Base-by-base conservation (phyloP, 1,140 invertebrate species). In the Drosophila funebris region DNA sequence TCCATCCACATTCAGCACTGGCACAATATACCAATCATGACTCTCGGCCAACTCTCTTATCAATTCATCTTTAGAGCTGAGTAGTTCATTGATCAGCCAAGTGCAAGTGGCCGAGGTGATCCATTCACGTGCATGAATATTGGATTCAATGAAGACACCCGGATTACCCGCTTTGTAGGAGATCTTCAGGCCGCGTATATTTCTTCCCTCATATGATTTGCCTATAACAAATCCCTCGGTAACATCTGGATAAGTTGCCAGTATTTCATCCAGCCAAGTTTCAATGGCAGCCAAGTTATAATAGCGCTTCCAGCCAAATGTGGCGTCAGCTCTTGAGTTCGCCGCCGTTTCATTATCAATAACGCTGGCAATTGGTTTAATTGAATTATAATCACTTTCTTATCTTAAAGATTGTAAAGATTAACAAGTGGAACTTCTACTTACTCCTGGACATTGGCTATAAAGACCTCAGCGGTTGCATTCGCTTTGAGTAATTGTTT, bases 1-100 rank as follows among this genome's bases (percentile, higher is more conserved):
- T 6, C 96, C 96, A 91, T 96, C 96, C n/a, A 95, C 95, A 91
- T 96, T 96, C 0, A 94, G 78, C 1, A 95, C 92, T 0, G 95
- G 95, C 54, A 96, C 91, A 53, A 96, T 92, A 76, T 94, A 94
- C 94, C 95, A 95, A 68, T 95, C 93, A 61, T 92, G 93, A 53
- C 73, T 93, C 18, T 90, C 78, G 1, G 91, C 90, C 4, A 93
- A 76, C 14, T 92, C 73, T 11, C 81, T 66, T 2, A 93, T 64
- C 16, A 73, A 39, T 11, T 90, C 80, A 53, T 77, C 63, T 4
- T 73, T 73, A 2, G 89, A 91, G 58, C 90, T 78, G 1, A 93
- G 67, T 29, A 94, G 56, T 71, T 93, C 84, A 67, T 94, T 92
- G 2, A 94, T 92, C 3, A 94, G 78, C 81, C 93, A 94, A 1